Evolutionary conservation across 2,888 invertebrate genomes (phyloP).

Genomic region (Nebria salina): DNA sequence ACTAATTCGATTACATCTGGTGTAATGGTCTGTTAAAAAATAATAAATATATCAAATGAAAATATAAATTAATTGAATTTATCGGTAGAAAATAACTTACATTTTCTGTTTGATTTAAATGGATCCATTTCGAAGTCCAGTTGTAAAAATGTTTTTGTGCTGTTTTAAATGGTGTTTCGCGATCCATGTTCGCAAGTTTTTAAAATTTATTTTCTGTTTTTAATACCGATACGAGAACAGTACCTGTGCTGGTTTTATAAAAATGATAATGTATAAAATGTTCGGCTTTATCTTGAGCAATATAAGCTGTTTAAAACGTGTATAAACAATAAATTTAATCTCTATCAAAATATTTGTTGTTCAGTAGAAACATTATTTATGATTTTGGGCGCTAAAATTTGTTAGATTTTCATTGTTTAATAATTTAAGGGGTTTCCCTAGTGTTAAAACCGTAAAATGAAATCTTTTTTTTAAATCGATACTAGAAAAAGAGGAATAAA

Average conservation of each 20-base stretch:
- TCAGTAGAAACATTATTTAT: neutral
- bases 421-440: too few relatives aligned
- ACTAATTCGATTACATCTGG: constrained; percentile 50
- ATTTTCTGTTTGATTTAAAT: neutral
- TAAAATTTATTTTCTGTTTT: neutral
- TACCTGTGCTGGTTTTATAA: neutral
- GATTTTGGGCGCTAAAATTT: neutral
- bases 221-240: neutral
- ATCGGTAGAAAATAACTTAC: neutral
- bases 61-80: neutral
- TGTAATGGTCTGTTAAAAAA: constrained; percentile 34
- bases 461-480: too few relatives aligned
- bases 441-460: too few relatives aligned
- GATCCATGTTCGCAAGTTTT: neutral
- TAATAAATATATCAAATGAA: neutral
- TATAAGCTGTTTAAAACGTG: neutral
- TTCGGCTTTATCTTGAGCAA: neutral
- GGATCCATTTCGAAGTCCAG: neutral
- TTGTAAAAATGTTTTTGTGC: neutral
- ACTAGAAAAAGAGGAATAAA: too few relatives aligned
- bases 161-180: neutral
- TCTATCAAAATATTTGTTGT: neutral
- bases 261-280: neutral
- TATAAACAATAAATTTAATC: neutral
- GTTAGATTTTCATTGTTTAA: too few relatives aligned